A percentile compares a stretch with the other conserved stretches of the same genome.
These are phyloP conservation scores for Bubo scandiacus DNA, from an alignment of 2,113 vertebrate genomes.

Conservation along the genomic window DNA sequence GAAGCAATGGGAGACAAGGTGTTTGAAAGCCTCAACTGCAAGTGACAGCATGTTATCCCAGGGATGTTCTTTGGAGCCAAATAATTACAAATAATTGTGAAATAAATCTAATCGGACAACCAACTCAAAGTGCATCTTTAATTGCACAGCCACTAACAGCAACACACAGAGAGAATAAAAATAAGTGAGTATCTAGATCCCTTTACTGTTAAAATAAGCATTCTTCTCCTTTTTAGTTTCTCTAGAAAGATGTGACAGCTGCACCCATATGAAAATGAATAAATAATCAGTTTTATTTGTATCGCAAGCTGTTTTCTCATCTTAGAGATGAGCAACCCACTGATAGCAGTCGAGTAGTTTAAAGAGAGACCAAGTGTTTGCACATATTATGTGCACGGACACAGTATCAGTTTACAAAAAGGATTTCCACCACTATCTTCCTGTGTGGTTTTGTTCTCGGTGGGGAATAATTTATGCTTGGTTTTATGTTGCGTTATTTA, in stretches of 20 bases:
- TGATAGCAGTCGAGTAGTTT: background rate
- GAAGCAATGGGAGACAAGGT: background rate
- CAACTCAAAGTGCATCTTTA: background rate
- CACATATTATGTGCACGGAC: background rate
- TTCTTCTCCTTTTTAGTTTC: background rate
- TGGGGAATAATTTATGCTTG: background rate
- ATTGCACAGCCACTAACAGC: background rate
- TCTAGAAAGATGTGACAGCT: background rate
- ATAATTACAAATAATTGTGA: background rate
- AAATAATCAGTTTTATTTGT: slow-evolving; percentile 36
- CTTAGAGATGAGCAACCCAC: background rate
- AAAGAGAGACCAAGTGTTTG: background rate
- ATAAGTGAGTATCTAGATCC: background rate
- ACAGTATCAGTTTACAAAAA: background rate
- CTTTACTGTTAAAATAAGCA: background rate
- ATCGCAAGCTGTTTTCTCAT: background rate
- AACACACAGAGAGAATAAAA: background rate
- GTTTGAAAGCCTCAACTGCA: background rate
- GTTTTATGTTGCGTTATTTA: slow-evolving; percentile 45
- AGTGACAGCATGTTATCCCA: background rate
- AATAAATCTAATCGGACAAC: background rate
- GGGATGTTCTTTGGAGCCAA: background rate
- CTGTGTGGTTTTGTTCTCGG: slow-evolving; percentile 20
- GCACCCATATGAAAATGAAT: background rate
- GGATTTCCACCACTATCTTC: background rate